Evolutionary conservation across 64 coral and sea anemone genomes (phyloP), one percentile per base, ranked within the genome.

Genomic region (Montipora foliosa): DNA sequence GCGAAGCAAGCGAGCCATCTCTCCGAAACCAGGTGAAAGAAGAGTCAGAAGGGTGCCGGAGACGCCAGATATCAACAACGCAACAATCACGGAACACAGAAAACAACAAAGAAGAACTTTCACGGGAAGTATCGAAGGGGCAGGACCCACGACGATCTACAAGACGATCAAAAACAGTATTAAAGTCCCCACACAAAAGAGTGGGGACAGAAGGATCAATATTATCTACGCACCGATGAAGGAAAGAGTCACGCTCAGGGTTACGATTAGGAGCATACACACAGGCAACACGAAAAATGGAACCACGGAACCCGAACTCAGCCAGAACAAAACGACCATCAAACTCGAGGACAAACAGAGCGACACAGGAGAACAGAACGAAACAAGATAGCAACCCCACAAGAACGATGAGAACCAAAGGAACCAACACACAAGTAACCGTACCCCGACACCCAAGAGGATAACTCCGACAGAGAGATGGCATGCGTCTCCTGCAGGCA

Each of bases 401-500:
- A 50, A 5, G 77, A 79, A 21, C 49, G 82, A 1, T 11, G 2
- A 6, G 79, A 7, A 0, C 93, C 85, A 12, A n/a, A 67, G 6
- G 84, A 83, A 1, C 61, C 12, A 19, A 79, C 77, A 77, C 8
- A 66, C 0, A 9, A 5, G 20, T 79, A 80, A 8, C 20, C 4
- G 7, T 16, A 57, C 8, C 47, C 66, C 13, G 77, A 87, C 9
- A 96, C 15, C 91, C 87, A 96, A 2, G 58, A 62, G 9, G 8
- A 3, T 4, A 77, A 79, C 22, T 93, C 75, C 3, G 3, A 1
- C 3, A 15, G 9, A 7, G 87, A 86, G 0, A 68, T 4, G 16
- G 20, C 53, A 45, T 96, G 90, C 15, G 90, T 89, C 19, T 96
- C 90, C 48, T 96, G 95, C 9, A 96, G 13, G 48, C 83, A 92